A percentile compares a stretch with the other conserved stretches of the same genome.
These are phyloP conservation scores for Cosmorhoe ocellata DNA, from an alignment of 2,888 invertebrate genomes.

Conservation along the genomic window DNA sequence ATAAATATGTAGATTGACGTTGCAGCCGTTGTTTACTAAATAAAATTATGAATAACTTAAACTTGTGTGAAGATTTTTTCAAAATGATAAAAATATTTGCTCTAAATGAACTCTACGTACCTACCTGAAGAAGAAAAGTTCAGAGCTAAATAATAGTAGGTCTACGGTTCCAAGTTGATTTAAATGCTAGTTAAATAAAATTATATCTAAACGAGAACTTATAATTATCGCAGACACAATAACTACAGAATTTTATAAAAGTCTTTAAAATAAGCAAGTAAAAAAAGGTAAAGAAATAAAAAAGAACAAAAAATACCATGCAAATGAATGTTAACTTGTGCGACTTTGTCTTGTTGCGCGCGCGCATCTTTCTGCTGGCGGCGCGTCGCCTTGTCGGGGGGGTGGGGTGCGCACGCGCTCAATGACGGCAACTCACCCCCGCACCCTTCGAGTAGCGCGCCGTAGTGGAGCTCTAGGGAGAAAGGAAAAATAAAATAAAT, in stretches of 20 bases:
- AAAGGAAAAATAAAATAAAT: conserved; percentile 40
- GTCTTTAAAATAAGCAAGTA: not conserved
- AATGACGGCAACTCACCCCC: conserved; percentile 80
- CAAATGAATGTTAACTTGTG: conserved; percentile 91
- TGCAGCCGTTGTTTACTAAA: not conserved
- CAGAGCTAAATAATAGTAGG: too few relatives aligned
- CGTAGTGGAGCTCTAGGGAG: conserved; percentile 81
- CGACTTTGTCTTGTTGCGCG: conserved; percentile 88
- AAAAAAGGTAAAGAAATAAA: conserved; percentile 29
- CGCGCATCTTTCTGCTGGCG: conserved; percentile 84
- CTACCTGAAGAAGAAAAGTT: too few relatives aligned
- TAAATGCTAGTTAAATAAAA: too few relatives aligned
- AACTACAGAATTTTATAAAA: too few relatives aligned
- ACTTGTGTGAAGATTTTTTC: too few relatives aligned
- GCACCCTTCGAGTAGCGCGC: conserved; percentile 78
- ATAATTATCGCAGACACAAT: too few relatives aligned
- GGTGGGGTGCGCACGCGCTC: conserved; percentile 75
- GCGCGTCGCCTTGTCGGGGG: conserved; percentile 84
- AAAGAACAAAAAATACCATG: conserved; percentile 86
- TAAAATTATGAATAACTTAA: too few relatives aligned
- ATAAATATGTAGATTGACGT: too few relatives aligned
- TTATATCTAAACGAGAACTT: too few relatives aligned
- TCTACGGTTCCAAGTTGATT: too few relatives aligned
- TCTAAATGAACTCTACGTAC: too few relatives aligned
- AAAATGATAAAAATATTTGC: too few relatives aligned